These are phyloP conservation scores for Tetranychus piercei DNA, from an alignment of 2,888 invertebrate genomes.

Conservation along the genomic window DNA sequence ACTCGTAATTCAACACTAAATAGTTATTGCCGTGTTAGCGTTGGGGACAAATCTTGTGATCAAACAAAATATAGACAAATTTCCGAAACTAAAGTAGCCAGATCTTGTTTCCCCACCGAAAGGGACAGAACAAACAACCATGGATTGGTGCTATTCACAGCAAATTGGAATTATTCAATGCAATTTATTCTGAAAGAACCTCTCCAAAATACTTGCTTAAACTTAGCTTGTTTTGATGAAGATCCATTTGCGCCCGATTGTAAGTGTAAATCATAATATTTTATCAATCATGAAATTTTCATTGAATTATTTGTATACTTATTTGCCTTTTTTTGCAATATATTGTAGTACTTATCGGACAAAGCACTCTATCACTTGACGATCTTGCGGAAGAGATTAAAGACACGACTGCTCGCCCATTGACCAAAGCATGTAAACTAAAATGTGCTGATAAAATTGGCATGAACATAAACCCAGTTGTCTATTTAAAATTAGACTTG, in stretches of 20 bases:
- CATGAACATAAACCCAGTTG: not conserved
- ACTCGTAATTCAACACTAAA: conserved; percentile 18
- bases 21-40: conserved; percentile 16
- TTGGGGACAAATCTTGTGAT: not conserved
- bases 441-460: not conserved
- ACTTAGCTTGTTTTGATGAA: conserved; percentile 5
- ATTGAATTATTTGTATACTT: not conserved
- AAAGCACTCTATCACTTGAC: not conserved
- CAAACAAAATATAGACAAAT: not conserved
- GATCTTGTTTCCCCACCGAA: not conserved
- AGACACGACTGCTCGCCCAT: not conserved
- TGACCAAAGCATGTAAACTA: conserved; percentile 4
- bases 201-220: not conserved
- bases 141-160: not conserved
- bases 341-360: conserved; percentile 3
- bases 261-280: not conserved
- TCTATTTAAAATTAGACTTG: not conserved
- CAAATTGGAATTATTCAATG: conserved; percentile 9
- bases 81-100: conserved; percentile 5
- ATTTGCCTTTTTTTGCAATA: not conserved
- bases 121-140: not conserved
- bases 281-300: not conserved
- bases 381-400: conserved; percentile 2
- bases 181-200: conserved; percentile 9
- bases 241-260: conserved; percentile 7